A percentile compares a stretch with the other conserved stretches of the same genome.
Evolutionary conservation across 2,797 vertebrate genomes (phyloP).

Genomic region (Mallotus villosus): DNA sequence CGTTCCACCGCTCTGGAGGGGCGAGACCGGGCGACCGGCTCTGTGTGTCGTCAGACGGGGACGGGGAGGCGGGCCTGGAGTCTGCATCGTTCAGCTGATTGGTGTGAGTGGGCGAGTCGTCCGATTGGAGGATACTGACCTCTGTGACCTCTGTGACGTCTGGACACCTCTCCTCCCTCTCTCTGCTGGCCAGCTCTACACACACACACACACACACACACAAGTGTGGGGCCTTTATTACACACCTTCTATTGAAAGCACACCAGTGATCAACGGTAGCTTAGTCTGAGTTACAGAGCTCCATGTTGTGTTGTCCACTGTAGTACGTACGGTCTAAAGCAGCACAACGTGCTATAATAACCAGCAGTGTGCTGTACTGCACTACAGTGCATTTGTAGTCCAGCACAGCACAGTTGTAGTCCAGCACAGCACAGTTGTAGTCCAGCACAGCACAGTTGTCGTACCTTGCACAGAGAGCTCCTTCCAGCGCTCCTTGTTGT

Average conservation of each 20-base stretch:
- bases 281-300: not conserved
- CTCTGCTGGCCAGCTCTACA: conserved; percentile 72
- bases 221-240: not conserved
- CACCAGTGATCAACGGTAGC: not conserved
- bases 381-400: not conserved
- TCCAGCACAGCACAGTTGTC: not conserved
- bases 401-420: not conserved
- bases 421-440: conserved; percentile 6
- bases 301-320: not conserved
- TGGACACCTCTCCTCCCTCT: conserved; percentile 51
- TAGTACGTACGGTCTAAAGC: not conserved
- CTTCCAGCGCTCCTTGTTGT: conserved; percentile 97
- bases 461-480: conserved; percentile 90
- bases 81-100: conserved; percentile 52
- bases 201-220: not conserved
- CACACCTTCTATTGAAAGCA: too few species aligned
- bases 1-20: conserved; percentile 65
- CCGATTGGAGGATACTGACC: conserved; percentile 25
- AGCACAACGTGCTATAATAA: too few species aligned
- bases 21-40: conserved; percentile 36
- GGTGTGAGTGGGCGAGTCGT: conserved; percentile 35
- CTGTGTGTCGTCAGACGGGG: conserved; percentile 40
- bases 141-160: conserved; percentile 46
- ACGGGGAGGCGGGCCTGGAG: conserved; percentile 48
- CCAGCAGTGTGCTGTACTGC: too few species aligned